These are phyloP conservation scores for Aphodius sticticus DNA, from an alignment of 2,888 invertebrate genomes.

Conservation along the genomic window DNA sequence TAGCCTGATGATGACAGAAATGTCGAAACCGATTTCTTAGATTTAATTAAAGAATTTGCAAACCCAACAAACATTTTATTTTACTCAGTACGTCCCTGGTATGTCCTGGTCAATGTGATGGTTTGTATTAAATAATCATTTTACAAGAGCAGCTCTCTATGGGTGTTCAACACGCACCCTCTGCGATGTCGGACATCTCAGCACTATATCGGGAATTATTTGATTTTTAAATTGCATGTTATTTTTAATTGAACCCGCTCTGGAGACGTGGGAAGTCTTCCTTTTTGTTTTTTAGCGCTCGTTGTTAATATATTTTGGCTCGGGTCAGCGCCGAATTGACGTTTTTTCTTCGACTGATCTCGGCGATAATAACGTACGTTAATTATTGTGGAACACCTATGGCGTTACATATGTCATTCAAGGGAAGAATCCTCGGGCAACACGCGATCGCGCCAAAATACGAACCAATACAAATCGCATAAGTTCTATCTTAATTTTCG, in stretches of 20 bases:
- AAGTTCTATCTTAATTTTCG: conserved; percentile 16
- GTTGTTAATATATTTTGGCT: background rate
- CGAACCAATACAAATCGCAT: conserved; percentile 16
- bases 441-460: conserved; percentile 13
- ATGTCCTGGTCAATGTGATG: conserved; percentile 28
- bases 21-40: too few relatives aligned
- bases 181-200: conserved; percentile 9
- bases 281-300: conserved; percentile 1
- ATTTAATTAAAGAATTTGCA: too few relatives aligned
- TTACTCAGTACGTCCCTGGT: background rate
- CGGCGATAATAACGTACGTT: conserved; percentile 15
- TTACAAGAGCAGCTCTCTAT: conserved; percentile 44
- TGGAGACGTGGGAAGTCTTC: background rate
- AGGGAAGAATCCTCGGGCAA: conserved; percentile 9
- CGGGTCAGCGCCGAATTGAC: conserved; percentile 14
- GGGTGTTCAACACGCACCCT: conserved; percentile 45
- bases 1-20: too few relatives aligned
- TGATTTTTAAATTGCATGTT: conserved; percentile 39
- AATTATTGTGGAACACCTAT: conserved; percentile 23
- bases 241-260: conserved; percentile 37
- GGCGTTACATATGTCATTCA: conserved; percentile 26
- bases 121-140: conserved; percentile 45
- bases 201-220: conserved; percentile 36
- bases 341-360: conserved; percentile 4
- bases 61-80: too few relatives aligned